Evolutionary conservation across 1,140 invertebrate genomes (phyloP).

Genomic region (Microplitis mediator): DNA sequence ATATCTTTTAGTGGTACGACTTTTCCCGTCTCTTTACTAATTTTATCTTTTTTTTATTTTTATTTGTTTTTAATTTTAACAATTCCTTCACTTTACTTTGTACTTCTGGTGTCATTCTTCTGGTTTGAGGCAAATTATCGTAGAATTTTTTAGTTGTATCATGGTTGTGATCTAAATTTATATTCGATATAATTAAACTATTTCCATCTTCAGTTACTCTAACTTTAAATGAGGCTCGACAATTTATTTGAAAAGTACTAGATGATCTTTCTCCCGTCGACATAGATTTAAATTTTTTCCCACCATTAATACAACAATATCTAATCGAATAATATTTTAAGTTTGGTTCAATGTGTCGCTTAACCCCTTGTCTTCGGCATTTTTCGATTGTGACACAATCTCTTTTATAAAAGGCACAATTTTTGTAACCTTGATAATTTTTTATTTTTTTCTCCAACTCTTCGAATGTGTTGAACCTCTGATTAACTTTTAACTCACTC

Average conservation of each 20-base stretch:
- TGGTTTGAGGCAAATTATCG: constrained; percentile 11
- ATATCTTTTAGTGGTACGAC: constrained; percentile 17
- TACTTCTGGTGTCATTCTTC: neutral
- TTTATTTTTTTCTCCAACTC: too few relatives aligned
- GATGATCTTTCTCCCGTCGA: neutral
- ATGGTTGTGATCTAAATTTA: constrained; percentile 18
- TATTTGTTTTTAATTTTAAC: constrained; percentile 10
- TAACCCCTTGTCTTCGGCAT: too few relatives aligned
- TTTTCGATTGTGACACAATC: too few relatives aligned
- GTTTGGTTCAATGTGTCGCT: too few relatives aligned
- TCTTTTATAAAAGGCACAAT: too few relatives aligned
- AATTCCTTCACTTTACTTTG: constrained; percentile 1
- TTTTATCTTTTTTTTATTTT: neutral
- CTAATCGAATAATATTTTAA: constrained; percentile 22
- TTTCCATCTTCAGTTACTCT: neutral
- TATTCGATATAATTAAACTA: neutral
- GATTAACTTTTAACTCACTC: too few relatives aligned
- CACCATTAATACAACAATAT: constrained; percentile 22
- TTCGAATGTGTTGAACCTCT: too few relatives aligned
- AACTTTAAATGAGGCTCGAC: constrained; percentile 1
- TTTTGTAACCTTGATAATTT: too few relatives aligned
- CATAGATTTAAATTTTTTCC: constrained; percentile 17
- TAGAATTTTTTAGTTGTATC: neutral
- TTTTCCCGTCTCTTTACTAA: constrained; percentile 2
- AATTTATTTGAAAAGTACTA: constrained; percentile 17